Percentiles rank a stretch among this genome's conserved stretches.
Conservation (phyloP, 2,797 vertebrate genomes). For the Sardinella longiceps region DNA sequence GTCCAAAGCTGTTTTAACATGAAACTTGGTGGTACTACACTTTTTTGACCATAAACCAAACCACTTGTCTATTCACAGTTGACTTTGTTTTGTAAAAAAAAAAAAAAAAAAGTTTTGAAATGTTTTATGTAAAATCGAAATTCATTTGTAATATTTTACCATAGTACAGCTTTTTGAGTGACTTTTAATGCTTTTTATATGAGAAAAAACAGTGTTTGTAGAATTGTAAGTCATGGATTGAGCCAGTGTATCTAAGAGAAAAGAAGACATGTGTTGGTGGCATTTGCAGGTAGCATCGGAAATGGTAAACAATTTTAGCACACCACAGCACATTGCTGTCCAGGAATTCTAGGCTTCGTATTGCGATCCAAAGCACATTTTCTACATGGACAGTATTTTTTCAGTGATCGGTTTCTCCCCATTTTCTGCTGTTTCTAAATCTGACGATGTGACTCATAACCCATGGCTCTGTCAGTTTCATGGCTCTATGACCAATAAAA, state of each 20-base stretch:
- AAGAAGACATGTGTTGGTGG: conserved; percentile 38
- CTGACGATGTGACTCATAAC: conserved; percentile 24
- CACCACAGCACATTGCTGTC: conserved; percentile 17
- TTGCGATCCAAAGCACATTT: conserved; percentile 17
- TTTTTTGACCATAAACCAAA: conserved; percentile 64
- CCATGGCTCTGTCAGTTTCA: conserved; percentile 11
- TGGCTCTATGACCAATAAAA: conserved; percentile 27
- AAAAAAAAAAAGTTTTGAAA: conserved; percentile 53
- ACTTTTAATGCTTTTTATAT: conserved; percentile 91
- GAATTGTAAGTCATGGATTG: conserved; percentile 25
- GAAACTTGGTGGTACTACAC: conserved; percentile 12
- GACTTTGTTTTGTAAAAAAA: conserved; percentile 54
- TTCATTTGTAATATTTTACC: conserved; percentile 78
- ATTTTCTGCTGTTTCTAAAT: conserved; percentile 25
- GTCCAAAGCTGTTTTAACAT: background rate
- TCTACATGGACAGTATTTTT: conserved; percentile 22
- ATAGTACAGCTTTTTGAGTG: conserved; percentile 74
- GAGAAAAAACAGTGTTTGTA: conserved; percentile 71
- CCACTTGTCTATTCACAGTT: conserved; percentile 68
- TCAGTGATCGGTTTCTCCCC: background rate
- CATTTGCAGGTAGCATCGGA: background rate
- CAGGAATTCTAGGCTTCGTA: conserved; percentile 1
- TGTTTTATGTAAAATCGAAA: conserved; percentile 77
- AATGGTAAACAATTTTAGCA: background rate
- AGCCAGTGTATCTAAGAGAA: background rate